Percentiles rank a stretch among this genome's conserved stretches.
These are phyloP conservation scores for Hephaestus fuliginosus DNA, from an alignment of 2,797 vertebrate species.

Conservation along the genomic window DNA sequence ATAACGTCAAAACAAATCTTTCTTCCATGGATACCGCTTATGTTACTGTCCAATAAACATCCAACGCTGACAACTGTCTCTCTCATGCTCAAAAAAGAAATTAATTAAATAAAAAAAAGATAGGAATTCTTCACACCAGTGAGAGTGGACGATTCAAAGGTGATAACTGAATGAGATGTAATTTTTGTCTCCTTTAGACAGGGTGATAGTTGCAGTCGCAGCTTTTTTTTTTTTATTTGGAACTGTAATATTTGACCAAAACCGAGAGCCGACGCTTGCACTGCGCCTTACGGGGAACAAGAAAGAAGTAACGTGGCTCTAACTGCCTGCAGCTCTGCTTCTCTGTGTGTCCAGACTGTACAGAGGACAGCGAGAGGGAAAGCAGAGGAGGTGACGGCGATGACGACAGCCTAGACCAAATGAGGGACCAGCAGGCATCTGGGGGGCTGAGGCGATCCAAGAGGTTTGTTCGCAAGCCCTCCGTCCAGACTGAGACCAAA, in stretches of 20 bases:
- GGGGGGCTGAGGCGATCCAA: constrained; percentile 78
- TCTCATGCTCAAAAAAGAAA: not conserved
- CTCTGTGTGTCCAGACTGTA: constrained; percentile 75
- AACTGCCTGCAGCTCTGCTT: constrained; percentile 37
- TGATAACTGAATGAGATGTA: constrained; percentile 6
- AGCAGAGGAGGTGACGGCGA: constrained; percentile 67
- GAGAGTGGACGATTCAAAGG: not conserved
- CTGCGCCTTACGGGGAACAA: not conserved
- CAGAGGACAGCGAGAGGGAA: constrained; percentile 68
- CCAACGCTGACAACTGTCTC: not conserved
- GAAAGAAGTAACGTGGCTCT: constrained; percentile 10
- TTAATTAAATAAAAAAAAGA: not conserved
- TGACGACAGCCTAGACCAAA: constrained; percentile 53
- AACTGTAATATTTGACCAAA: constrained; percentile 9
- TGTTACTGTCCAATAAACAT: constrained; percentile 6
- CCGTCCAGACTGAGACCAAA: constrained; percentile 97
- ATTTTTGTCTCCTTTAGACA: not conserved
- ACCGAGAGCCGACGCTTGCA: not conserved
- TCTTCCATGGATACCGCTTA: not conserved
- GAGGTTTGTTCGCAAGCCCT: constrained; percentile 85
- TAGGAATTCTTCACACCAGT: not conserved
- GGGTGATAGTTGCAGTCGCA: not conserved
- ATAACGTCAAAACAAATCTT: not conserved
- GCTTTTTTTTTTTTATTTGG: not conserved
- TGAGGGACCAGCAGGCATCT: constrained; percentile 56